Evolutionary conservation across 2,888 invertebrate species (phyloP).

Genomic region (Melikaiella ostensackeni): DNA sequence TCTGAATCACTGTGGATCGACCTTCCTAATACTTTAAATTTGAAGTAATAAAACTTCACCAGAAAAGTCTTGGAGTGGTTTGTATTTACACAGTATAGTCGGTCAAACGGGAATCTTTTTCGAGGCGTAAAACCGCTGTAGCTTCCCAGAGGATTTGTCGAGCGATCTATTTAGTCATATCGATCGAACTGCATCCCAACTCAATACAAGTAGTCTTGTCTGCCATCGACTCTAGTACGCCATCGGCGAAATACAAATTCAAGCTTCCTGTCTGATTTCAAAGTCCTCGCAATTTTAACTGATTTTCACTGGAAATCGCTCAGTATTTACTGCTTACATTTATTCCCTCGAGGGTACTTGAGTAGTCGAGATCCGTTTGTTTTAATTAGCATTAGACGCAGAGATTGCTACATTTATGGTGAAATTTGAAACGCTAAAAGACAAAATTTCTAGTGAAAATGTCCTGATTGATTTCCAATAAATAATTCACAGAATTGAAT

Average conservation of each 20-base stretch:
- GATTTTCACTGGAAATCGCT: conserved; percentile 14
- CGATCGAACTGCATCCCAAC: background rate
- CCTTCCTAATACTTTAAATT: too few species aligned
- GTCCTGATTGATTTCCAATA: too few species aligned
- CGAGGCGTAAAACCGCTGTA: background rate
- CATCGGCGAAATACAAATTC: conserved; percentile 26
- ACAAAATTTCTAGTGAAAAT: too few species aligned
- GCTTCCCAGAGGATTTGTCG: conserved; percentile 3
- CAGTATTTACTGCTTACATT: conserved; percentile 12
- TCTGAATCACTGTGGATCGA: too few species aligned
- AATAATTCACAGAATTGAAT: too few species aligned
- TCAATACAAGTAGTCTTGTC: background rate
- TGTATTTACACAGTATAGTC: background rate
- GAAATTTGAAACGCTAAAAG: too few species aligned
- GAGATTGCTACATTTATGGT: background rate
- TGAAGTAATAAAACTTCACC: too few species aligned
- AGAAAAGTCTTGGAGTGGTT: too few species aligned
- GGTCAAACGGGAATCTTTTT: conserved; percentile 16
- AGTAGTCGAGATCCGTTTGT: background rate
- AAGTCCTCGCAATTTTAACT: conserved; percentile 9
- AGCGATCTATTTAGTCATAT: conserved; percentile 23
- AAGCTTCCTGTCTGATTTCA: conserved; percentile 21
- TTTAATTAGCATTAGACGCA: background rate
- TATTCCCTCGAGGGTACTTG: background rate
- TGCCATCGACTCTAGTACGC: background rate